Percentiles rank a stretch among this genome's conserved stretches.
Conservation (phyloP, 1,140 invertebrate species). For the Apis dorsata region DNA sequence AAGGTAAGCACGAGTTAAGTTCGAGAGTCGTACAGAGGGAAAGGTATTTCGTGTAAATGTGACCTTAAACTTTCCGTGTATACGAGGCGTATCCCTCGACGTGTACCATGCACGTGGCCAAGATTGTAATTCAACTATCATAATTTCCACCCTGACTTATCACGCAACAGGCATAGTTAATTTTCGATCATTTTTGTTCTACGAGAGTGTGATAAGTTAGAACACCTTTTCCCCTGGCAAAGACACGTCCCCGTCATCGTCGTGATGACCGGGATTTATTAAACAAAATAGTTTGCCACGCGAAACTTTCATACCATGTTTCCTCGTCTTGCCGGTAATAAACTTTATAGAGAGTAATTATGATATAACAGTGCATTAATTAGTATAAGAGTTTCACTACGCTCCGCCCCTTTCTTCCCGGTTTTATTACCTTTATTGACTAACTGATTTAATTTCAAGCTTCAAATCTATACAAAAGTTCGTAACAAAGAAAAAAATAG, state of each 20-base stretch:
- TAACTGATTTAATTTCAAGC: conserved; percentile 1
- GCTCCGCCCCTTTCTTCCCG: too few relatives aligned
- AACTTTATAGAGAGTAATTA: conserved; percentile 28
- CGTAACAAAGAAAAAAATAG: not conserved
- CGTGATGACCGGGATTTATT: not conserved
- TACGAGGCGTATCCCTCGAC: conserved; percentile 31
- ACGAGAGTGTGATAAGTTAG: too few relatives aligned
- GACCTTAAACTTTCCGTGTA: conserved; percentile 62
- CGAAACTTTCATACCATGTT: not conserved
- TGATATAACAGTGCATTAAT: conserved; percentile 19
- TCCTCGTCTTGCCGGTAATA: conserved; percentile 1
- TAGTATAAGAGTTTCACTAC: conserved; percentile 14
- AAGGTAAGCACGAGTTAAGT: conserved; percentile 59
- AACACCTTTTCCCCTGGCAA: not conserved
- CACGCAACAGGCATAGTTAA: not conserved
- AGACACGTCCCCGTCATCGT: not conserved
- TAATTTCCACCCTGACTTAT: conserved; percentile 30
- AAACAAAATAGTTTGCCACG: not conserved
- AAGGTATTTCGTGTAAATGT: conserved; percentile 54
- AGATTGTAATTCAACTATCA: conserved; percentile 5
- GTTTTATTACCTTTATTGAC: conserved; percentile 4
- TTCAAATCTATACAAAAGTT: not conserved
- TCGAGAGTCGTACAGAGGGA: conserved; percentile 40
- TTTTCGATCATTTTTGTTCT: not conserved
- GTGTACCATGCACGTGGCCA: conserved; percentile 26